Conservation (phyloP, 2,888 invertebrate genomes). For the Ryuthela nishihirai region DNA sequence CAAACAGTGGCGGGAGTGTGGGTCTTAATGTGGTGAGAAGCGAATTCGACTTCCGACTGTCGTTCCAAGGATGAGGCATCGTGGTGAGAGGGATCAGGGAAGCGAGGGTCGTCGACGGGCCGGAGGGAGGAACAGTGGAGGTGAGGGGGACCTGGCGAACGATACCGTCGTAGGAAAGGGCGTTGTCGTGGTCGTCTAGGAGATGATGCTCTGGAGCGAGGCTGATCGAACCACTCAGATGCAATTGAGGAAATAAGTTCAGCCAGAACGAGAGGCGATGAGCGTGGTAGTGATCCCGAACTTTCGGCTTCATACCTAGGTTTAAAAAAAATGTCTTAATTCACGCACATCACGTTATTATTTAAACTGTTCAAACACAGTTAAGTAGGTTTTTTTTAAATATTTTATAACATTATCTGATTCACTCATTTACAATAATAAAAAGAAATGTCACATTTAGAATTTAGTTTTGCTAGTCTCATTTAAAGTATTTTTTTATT, state of each 20-base stretch:
- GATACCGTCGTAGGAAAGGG: slow-evolving; percentile 81
- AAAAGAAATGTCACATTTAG: too few relatives aligned
- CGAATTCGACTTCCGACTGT: neutral
- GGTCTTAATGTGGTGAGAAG: slow-evolving; percentile 2
- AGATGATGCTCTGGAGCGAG: slow-evolving; percentile 50
- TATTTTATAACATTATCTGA: too few relatives aligned
- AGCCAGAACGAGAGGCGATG: slow-evolving; percentile 95
- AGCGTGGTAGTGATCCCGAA: slow-evolving; percentile 90
- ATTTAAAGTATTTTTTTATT: too few relatives aligned
- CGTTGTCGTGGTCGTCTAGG: slow-evolving; percentile 75
- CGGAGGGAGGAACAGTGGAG: neutral
- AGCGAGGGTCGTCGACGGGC: neutral
- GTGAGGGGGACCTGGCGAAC: slow-evolving; percentile 59
- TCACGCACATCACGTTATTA: too few relatives aligned
- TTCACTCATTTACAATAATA: too few relatives aligned
- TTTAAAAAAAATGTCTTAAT: too few relatives aligned
- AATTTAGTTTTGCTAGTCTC: too few relatives aligned
- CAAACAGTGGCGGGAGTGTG: neutral
- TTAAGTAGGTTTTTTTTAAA: too few relatives aligned
- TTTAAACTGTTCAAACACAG: too few relatives aligned
- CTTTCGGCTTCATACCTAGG: slow-evolving; percentile 83
- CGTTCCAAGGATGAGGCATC: neutral
- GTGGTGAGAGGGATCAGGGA: neutral
- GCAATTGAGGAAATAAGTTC: slow-evolving; percentile 83
- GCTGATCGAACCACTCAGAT: slow-evolving; percentile 41